phyloP scores from a whole-genome alignment of 2,797 vertebrate genomes.

The Mormyrus proboscirostris region DNA sequence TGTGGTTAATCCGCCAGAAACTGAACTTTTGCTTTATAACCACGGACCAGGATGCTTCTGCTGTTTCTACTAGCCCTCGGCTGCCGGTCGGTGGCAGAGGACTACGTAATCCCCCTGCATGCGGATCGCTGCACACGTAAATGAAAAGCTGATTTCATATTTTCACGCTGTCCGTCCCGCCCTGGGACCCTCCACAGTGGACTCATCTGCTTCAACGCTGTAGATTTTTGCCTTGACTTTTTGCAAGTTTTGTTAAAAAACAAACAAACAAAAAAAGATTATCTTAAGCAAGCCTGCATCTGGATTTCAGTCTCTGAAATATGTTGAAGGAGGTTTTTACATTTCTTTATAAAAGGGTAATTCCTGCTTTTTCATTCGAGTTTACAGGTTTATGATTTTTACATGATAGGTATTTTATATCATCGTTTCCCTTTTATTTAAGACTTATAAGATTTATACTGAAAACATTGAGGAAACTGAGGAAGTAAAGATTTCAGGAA shows the following conservation, averaged over 20 bases:
- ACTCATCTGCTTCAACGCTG: neutral
- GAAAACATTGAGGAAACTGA: neutral
- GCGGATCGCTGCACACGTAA: neutral
- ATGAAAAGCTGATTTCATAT: neutral
- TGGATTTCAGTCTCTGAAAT: constrained; percentile 13
- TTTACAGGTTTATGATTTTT: constrained; percentile 11
- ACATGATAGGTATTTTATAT: constrained; percentile 12
- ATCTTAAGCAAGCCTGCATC: neutral
- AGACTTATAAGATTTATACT: neutral
- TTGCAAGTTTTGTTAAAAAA: constrained; percentile 11
- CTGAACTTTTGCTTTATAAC: constrained; percentile 6
- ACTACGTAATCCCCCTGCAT: neutral
- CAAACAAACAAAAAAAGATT: constrained; percentile 1
- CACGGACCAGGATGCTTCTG: neutral
- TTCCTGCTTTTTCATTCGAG: constrained; percentile 5
- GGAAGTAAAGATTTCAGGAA: neutral
- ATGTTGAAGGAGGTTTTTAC: neutral
- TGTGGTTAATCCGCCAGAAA: neutral
- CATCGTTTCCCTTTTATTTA: constrained; percentile 2
- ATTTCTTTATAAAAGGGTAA: constrained; percentile 10
- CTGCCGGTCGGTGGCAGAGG: neutral
- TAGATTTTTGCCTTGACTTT: constrained; percentile 13
- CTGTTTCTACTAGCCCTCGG: neutral
- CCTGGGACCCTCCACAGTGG: neutral
- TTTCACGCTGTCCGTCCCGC: neutral